Percentiles rank a stretch among this genome's conserved stretches.
Conservation (phyloP, 2,113 vertebrate genomes). For the Tetraodon nigroviridis region DNA sequence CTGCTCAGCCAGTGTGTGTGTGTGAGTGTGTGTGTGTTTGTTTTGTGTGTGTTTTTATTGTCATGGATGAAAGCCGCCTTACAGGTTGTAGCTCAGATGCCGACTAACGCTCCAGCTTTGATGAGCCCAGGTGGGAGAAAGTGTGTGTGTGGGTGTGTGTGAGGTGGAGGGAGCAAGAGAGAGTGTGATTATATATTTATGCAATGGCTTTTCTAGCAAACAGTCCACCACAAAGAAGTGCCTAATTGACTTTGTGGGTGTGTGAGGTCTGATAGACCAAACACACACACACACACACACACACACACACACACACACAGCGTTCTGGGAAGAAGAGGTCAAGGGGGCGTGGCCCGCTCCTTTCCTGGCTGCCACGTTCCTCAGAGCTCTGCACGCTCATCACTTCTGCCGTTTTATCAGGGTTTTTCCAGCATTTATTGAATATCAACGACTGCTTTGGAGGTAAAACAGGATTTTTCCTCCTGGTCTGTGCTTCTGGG, state of each 20-base stretch:
- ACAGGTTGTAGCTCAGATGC: not conserved
- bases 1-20: slow-evolving; percentile 12
- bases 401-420: too few relatives aligned
- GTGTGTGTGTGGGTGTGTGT: not conserved
- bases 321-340: slow-evolving; percentile 10
- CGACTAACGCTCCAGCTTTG: not conserved
- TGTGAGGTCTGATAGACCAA: slow-evolving; percentile 4
- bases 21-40: not conserved
- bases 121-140: not conserved
- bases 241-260: slow-evolving; percentile 65
- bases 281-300: slow-evolving; percentile 10
- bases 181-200: slow-evolving; percentile 16
- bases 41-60: not conserved
- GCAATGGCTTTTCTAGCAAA: slow-evolving; percentile 32
- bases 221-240: slow-evolving; percentile 34
- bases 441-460: too few relatives aligned
- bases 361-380: too few relatives aligned
- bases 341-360: slow-evolving; percentile 30
- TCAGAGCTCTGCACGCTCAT: too few relatives aligned
- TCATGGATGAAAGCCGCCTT: not conserved
- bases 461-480: too few relatives aligned
- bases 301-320: slow-evolving; percentile 11
- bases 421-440: too few relatives aligned
- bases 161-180: not conserved
- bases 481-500: not conserved